phyloP scores from a whole-genome alignment of 2,797 vertebrate genomes.

The Taenioides sp. region DNA sequence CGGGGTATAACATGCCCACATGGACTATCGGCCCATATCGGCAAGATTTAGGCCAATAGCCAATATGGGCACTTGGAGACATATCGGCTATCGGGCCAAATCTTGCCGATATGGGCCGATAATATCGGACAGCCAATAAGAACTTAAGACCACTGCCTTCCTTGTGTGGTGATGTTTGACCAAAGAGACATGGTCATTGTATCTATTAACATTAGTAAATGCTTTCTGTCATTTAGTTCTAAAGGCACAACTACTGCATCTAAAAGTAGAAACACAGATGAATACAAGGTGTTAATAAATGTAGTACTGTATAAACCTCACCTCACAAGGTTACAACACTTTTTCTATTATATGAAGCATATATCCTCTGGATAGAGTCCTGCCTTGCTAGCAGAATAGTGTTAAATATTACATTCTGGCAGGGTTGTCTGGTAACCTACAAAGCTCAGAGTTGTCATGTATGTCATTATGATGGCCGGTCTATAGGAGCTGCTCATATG shows the following conservation, averaged over 20 bases:
- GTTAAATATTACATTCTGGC: conserved; percentile 9
- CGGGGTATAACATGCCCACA: too few relatives aligned
- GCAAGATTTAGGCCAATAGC: too few relatives aligned
- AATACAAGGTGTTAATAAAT: background rate
- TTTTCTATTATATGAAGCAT: background rate
- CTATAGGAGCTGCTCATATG: conserved; percentile 19
- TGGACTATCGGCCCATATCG: too few relatives aligned
- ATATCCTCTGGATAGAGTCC: conserved; percentile 1
- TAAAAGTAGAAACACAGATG: background rate
- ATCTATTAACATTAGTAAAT: background rate
- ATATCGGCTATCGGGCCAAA: too few relatives aligned
- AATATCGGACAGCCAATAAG: background rate
- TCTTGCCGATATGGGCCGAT: too few relatives aligned
- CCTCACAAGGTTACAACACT: background rate
- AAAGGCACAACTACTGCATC: background rate
- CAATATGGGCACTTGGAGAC: too few relatives aligned
- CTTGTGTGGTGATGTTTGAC: background rate
- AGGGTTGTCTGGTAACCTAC: background rate
- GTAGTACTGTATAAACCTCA: background rate
- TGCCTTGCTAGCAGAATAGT: conserved; percentile 1
- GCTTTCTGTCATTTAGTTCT: background rate
- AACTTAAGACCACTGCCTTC: background rate
- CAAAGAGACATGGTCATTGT: background rate
- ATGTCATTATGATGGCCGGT: conserved; percentile 3
- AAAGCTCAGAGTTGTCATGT: conserved; percentile 14